Percentiles rank a stretch among this genome's conserved stretches.
Evolutionary conservation across 1,140 invertebrate genomes (phyloP).

Genomic region (Odontomachus brunneus): DNA sequence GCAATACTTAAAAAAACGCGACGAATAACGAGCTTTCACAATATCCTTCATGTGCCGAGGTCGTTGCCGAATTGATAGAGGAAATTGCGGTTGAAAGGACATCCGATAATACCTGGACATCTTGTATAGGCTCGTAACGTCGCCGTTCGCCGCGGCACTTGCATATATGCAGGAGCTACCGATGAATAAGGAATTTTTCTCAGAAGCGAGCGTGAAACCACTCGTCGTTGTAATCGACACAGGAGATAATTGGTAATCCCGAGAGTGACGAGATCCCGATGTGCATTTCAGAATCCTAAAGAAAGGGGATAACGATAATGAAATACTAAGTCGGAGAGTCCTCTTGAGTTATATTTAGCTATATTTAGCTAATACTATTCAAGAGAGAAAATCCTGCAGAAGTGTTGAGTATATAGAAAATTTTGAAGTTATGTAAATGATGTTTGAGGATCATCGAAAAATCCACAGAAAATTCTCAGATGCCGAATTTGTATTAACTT

Average conservation of each 20-base stretch:
- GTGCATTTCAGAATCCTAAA: not conserved
- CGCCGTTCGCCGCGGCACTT: too few relatives aligned
- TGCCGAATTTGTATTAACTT: too few relatives aligned
- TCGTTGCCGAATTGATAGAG: not conserved
- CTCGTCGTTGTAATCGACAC: too few relatives aligned
- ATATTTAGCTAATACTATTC: too few relatives aligned
- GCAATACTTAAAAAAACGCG: not conserved
- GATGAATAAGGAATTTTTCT: not conserved
- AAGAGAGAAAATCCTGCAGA: too few relatives aligned
- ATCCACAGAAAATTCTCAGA: too few relatives aligned
- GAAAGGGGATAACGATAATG: too few relatives aligned
- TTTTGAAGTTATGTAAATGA: too few relatives aligned
- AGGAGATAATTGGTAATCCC: not conserved
- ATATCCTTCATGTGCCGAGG: not conserved
- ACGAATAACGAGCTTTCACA: not conserved
- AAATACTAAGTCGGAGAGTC: too few relatives aligned
- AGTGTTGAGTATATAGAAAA: too few relatives aligned
- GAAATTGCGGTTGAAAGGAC: not conserved
- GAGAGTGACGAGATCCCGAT: not conserved
- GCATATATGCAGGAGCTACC: not conserved
- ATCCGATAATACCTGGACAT: not conserved
- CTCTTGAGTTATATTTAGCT: too few relatives aligned
- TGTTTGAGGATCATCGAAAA: too few relatives aligned
- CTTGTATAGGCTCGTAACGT: not conserved
- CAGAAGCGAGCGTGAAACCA: not conserved